phyloP scores from a whole-genome alignment of 2,113 vertebrate species.

The Sakesphorus luctuosus region DNA sequence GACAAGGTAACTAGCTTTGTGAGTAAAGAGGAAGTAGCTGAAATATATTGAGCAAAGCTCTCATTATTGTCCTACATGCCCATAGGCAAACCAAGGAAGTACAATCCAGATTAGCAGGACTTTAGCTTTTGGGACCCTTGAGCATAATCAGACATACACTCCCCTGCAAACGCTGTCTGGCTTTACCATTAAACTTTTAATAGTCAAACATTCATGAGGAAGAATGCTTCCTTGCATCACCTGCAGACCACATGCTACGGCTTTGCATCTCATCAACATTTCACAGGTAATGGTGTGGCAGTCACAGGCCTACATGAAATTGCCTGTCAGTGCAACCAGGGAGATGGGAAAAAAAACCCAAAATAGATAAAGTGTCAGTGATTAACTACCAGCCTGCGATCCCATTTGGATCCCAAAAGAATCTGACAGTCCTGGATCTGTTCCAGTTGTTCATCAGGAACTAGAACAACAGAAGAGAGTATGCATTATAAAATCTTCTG shows the following conservation, averaged over 20 bases:
- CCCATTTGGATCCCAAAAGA: background rate
- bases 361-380: background rate
- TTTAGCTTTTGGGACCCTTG: background rate
- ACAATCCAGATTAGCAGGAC: background rate
- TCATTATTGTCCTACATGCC: background rate
- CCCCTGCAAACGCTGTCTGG: background rate
- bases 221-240: background rate
- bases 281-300: background rate
- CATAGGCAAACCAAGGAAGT: background rate
- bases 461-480: background rate
- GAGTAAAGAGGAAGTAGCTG: background rate
- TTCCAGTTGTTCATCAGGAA: background rate
- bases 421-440: background rate
- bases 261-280: background rate
- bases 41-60: background rate
- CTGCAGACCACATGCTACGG: background rate
- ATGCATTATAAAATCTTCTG: background rate
- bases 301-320: background rate
- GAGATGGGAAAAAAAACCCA: background rate
- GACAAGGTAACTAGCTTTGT: background rate
- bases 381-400: background rate
- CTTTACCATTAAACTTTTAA: background rate
- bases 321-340: background rate
- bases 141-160: background rate
- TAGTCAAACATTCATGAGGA: background rate